Base-by-base conservation (phyloP, 2,113 vertebrate species). In the Dissostichus mawsoni region DNA sequence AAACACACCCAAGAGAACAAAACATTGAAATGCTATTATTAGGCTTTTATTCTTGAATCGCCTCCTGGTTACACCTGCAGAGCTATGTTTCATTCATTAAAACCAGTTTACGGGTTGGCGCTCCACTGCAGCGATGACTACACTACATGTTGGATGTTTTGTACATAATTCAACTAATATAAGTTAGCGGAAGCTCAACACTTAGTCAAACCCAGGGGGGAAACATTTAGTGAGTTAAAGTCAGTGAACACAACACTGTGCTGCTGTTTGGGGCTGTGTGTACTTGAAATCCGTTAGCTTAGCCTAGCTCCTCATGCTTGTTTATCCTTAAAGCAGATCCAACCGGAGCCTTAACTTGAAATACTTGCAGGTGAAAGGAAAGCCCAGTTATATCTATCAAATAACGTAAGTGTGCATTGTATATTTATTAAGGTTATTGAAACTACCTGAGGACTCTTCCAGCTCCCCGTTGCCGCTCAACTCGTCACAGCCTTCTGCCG, bases 401-500 rank as follows among this genome's bases (percentile, higher is more conserved):
- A 57, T 2, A 1, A 11, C 16, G 1, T 1, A 3, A 0, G 1
- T 3, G 48, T 3, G 5, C 3, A 14, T 11, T 12, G 3, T 14
- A 51, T 12, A 61, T 4, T 18, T 11, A 17, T 8, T 4, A 9
- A 33, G 0, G 23, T 14, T 5, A 11, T 16, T 25, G 3, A 68
- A 25, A 55, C 16, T 81, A 95, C 93, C 94, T 89, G 88, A 62
- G 77, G 85, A 87, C 67, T 92, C 89, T 48, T 86, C 81, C 0
- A 90, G 91, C 50, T 92, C 89, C 76, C 87, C 90, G 75, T 91
- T 93, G 83, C 86, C 87, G 78, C 87, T 92, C 69, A 93, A 90
- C 33, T 89, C 91, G 61, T 91, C 94, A 33, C 73, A 61, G 55
- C 90, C 92, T 89, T 93, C 94, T 53, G 91, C 90, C 92, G 95